These are phyloP conservation scores for Notodonta ziczac DNA, from an alignment of 2,888 invertebrate genomes.

Conservation along the genomic window DNA sequence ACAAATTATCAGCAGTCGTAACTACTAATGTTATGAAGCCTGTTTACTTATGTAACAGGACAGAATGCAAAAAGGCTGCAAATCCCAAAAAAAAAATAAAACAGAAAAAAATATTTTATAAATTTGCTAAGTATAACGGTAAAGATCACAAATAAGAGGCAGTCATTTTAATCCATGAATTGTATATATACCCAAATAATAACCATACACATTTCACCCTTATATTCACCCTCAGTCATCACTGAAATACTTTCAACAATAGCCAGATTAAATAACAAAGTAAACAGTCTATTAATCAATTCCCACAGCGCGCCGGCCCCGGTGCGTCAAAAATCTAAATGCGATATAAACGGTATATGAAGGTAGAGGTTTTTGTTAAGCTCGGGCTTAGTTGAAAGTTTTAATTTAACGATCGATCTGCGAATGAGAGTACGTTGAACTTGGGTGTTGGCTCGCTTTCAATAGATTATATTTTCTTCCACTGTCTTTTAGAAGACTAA, in stretches of 20 bases:
- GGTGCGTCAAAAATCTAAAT: neutral
- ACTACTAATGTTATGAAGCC: too few relatives aligned
- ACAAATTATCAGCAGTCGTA: too few relatives aligned
- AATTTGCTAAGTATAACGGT: too few relatives aligned
- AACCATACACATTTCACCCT: neutral
- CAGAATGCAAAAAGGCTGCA: too few relatives aligned
- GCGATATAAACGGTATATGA: neutral
- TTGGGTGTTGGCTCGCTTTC: too few relatives aligned
- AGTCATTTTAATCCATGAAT: too few relatives aligned
- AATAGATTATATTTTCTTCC: too few relatives aligned
- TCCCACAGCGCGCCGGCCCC: neutral
- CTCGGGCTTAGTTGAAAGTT: neutral
- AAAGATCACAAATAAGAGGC: neutral
- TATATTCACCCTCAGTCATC: neutral
- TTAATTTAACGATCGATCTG: neutral
- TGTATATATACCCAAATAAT: neutral
- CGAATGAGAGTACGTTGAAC: too few relatives aligned
- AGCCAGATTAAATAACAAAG: slow-evolving; percentile 1
- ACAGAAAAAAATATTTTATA: too few relatives aligned
- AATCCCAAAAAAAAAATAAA: too few relatives aligned
- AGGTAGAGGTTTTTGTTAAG: neutral
- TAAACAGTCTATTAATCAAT: neutral
- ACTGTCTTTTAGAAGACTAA: too few relatives aligned
- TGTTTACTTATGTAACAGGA: too few relatives aligned
- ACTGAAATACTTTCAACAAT: neutral